These are phyloP conservation scores for Trachythela sp. DNA, from an alignment of 64 coral and sea anemone genomes.

Conservation along the genomic window DNA sequence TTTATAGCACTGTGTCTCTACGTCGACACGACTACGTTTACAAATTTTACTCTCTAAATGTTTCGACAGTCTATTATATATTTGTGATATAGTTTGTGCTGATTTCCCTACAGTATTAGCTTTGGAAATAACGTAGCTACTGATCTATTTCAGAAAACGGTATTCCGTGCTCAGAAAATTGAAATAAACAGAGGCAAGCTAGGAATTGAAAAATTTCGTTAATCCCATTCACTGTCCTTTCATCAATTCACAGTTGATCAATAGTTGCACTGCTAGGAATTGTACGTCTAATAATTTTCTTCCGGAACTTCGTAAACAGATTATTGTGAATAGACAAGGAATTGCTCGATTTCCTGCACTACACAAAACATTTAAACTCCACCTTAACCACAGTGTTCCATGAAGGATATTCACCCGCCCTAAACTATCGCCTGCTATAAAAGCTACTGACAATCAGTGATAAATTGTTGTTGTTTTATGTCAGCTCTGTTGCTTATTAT, in stretches of 20 bases:
- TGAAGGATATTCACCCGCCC: background rate
- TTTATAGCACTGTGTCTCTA: too few species aligned
- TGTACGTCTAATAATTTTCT: background rate
- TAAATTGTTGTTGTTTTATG: background rate
- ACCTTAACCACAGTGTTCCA: background rate
- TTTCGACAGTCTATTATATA: too few species aligned
- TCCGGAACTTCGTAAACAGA: background rate
- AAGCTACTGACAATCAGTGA: background rate
- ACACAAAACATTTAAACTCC: background rate
- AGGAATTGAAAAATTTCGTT: background rate
- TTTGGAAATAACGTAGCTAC: too few species aligned
- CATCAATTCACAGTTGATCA: background rate
- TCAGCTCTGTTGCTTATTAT: background rate
- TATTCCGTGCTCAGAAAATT: background rate
- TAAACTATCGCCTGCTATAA: background rate
- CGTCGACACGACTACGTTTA: too few species aligned
- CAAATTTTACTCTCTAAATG: too few species aligned
- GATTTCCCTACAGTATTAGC: too few species aligned
- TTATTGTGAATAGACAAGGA: background rate
- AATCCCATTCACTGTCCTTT: background rate
- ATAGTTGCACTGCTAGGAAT: background rate
- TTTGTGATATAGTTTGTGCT: too few species aligned
- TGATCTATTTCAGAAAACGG: too few species aligned
- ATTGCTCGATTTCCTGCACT: background rate
- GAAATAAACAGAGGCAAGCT: background rate